These are phyloP conservation scores for Apis cerana DNA, from an alignment of 1,140 invertebrate species.

Conservation along the genomic window DNA sequence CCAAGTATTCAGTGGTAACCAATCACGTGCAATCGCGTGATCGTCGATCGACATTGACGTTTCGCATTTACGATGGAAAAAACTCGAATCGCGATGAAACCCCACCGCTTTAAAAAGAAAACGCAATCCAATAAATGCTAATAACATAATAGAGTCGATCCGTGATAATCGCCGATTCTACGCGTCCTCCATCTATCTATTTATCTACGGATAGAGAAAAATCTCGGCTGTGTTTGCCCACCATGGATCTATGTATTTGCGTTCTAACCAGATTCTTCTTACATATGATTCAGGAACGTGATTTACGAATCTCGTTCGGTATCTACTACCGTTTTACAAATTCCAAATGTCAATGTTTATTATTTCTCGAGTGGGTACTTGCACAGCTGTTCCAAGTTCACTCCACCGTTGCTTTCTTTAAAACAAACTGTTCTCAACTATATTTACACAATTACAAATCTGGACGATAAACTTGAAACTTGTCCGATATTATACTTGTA, in stretches of 20 bases:
- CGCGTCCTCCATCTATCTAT: background rate
- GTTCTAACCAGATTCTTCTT: constrained; percentile 8
- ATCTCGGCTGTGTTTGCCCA: background rate
- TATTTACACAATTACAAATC: background rate
- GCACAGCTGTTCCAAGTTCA: background rate
- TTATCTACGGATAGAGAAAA: background rate
- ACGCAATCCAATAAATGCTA: constrained; percentile 33
- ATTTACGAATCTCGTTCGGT: background rate
- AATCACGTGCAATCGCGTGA: background rate
- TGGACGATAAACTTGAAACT: background rate
- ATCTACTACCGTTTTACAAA: background rate
- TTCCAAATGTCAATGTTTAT: constrained; percentile 7
- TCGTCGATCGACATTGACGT: constrained; percentile 12
- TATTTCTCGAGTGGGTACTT: background rate
- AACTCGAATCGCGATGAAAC: constrained; percentile 18
- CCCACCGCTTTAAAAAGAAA: constrained; percentile 20
- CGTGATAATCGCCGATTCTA: background rate
- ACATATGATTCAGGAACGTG: background rate
- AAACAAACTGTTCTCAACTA: background rate
- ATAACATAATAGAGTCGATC: background rate
- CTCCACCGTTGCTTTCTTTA: background rate
- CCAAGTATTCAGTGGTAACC: no score
- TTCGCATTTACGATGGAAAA: background rate
- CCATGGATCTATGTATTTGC: constrained; percentile 6
- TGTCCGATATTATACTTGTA: no score